Base-by-base conservation (phyloP, 2,797 vertebrate species). In the Chelon auratus region DNA sequence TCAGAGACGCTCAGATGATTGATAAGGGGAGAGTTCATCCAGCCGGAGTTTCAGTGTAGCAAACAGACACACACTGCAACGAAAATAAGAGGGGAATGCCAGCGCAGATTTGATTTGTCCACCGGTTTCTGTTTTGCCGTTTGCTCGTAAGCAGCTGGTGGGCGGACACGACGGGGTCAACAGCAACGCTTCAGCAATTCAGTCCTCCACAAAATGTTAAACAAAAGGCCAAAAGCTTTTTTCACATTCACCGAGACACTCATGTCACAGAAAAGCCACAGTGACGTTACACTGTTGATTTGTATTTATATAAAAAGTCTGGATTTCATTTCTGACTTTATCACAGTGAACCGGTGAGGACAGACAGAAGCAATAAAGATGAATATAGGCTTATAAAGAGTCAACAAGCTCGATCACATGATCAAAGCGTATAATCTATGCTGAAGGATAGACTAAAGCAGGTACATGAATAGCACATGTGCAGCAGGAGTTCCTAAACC, bases 131-230 rank as follows among this genome's bases (percentile, higher is more conserved):
- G 52, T 45, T 20, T 7, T 42, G 30, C 42, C 30, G 20, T 8
- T 10, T 47, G 50, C 37, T 73, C 0, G 5, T 12, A 26, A 54
- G 20, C 10, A 47, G 58, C 17, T n/a, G 43, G 45, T 70, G 58
- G 72, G 53, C 0, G 4, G 50, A 60, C 47, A 56, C 18, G 43
- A 65, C 36, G 48, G 22, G 48, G 17, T 78, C 42, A 65, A 17
- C 39, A 43, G 60, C 17, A 30, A 72, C 18, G 36, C 10, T 26
- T 57, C 4, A 12, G 15, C 13, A 14, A n/a, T n/a, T 45, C 20
- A 11, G 9, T 57, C 13, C 2, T n/a, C 22, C n/a, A 43, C 9
- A 56, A 20, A 36, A 37, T 33, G 2, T 22, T 11, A 47, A 22
- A 54, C 26, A 40, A 43, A 30, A 63, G n/a, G 5, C 36, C 3